phyloP scores from a whole-genome alignment of 2,888 invertebrate species.

The Drosophila macrospina region DNA sequence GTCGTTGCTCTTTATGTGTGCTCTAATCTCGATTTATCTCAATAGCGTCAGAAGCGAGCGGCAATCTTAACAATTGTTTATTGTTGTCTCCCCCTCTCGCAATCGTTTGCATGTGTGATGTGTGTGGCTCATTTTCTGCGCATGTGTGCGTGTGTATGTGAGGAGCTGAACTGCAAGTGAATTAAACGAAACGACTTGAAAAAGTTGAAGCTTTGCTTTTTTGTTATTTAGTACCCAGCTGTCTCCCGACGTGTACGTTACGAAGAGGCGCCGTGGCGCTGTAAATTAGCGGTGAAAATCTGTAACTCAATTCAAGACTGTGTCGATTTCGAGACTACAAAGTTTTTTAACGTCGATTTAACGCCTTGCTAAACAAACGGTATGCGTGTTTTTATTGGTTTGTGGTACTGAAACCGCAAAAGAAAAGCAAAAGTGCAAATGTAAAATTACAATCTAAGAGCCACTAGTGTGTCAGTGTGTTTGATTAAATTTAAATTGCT shows the following conservation, averaged over 20 bases:
- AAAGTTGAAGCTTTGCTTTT: constrained; percentile 71
- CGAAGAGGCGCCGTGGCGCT: constrained; percentile 69
- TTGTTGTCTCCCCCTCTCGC: constrained; percentile 52
- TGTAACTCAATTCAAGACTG: constrained; percentile 50
- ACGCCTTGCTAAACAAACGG: constrained; percentile 63
- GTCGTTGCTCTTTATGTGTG: constrained; percentile 32
- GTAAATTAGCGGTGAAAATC: constrained; percentile 26
- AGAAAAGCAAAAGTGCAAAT: constrained; percentile 67
- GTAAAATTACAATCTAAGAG: constrained; percentile 50
- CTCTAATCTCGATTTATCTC: constrained; percentile 63
- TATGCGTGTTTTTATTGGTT: constrained; percentile 52
- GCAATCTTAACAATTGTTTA: constrained; percentile 74
- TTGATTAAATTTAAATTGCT: constrained; percentile 52
- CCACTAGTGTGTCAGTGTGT: constrained; percentile 68
- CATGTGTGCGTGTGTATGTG: constrained; percentile 33
- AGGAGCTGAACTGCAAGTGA: constrained; percentile 65
- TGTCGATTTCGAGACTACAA: constrained; percentile 23
- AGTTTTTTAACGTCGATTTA: constrained; percentile 47
- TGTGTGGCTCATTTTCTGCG: constrained; percentile 13
- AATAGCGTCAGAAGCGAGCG: constrained; percentile 42
- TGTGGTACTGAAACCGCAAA: constrained; percentile 38
- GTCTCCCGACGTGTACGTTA: constrained; percentile 73
- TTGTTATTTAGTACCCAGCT: constrained; percentile 74
- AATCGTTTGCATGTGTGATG: constrained; percentile 8
- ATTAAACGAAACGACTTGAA: constrained; percentile 79